phyloP scores from a whole-genome alignment of 23 tunicate genomes.

The Ciona savignyi region DNA sequence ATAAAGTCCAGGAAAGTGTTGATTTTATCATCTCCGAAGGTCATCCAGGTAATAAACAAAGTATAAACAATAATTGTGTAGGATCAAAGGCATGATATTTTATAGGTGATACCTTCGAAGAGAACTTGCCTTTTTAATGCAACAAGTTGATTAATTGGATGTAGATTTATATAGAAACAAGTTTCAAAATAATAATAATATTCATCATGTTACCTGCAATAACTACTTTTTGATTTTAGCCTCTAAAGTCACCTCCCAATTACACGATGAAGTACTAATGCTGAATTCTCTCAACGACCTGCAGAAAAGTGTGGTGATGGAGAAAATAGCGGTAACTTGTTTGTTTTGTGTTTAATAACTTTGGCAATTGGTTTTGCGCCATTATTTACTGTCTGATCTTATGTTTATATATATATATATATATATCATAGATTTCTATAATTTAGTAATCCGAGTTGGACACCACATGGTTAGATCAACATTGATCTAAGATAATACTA shows the following conservation, averaged over 20 bases:
- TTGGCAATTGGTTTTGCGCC: neutral
- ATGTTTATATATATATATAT: neutral
- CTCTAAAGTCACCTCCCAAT: slow-evolving; percentile 60
- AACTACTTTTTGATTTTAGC: slow-evolving; percentile 38
- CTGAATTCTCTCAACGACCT: slow-evolving; percentile 56
- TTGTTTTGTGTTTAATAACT: neutral
- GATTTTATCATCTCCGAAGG: slow-evolving; percentile 54
- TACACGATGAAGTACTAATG: slow-evolving; percentile 63
- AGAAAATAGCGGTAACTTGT: slow-evolving; percentile 70
- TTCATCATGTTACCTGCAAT: neutral
- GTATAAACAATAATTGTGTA: too few species aligned
- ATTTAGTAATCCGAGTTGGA: too few species aligned
- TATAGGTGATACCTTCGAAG: too few species aligned
- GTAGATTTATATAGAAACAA: neutral
- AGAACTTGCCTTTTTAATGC: neutral
- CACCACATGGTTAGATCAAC: too few species aligned
- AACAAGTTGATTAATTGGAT: neutral
- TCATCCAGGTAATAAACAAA: slow-evolving; percentile 28
- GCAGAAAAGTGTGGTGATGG: slow-evolving; percentile 64
- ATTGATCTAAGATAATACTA: too few species aligned
- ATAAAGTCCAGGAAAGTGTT: slow-evolving; percentile 52
- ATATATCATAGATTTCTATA: too few species aligned
- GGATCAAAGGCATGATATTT: too few species aligned
- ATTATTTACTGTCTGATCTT: neutral
- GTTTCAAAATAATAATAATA: neutral